Evolutionary conservation across 2,797 vertebrate species (phyloP).

Genomic region (Lindbergichthys nudifrons): DNA sequence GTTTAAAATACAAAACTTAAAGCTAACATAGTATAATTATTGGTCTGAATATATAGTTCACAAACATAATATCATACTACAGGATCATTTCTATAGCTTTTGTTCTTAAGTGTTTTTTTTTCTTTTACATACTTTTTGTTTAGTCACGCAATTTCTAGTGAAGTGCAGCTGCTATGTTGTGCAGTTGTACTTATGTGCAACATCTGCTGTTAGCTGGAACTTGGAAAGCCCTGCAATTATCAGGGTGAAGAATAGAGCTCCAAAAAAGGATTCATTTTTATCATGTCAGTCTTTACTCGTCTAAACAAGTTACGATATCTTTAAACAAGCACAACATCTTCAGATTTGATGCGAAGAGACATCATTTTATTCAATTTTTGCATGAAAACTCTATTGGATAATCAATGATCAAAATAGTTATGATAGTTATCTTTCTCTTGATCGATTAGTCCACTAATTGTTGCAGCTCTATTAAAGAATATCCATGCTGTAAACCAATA

Average conservation of each 20-base stretch:
- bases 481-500: conserved; percentile 16
- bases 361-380: no score
- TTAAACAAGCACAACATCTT: no score
- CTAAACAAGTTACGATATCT: no score
- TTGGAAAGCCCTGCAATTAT: conserved; percentile 23
- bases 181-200: background rate
- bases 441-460: no score
- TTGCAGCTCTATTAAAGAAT: background rate
- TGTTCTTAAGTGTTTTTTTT: background rate
- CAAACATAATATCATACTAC: background rate
- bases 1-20: background rate
- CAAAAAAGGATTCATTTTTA: no score
- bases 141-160: background rate
- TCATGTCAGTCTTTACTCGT: no score
- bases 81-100: background rate
- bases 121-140: background rate
- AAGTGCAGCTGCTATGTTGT: background rate
- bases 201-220: background rate
- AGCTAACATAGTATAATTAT: background rate
- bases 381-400: no score
- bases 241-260: conserved; percentile 5
- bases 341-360: no score
- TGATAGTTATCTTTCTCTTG: no score
- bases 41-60: background rate
- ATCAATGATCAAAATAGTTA: no score